phyloP scores from a whole-genome alignment of 1,140 invertebrate genomes.

The Apis dorsata region DNA sequence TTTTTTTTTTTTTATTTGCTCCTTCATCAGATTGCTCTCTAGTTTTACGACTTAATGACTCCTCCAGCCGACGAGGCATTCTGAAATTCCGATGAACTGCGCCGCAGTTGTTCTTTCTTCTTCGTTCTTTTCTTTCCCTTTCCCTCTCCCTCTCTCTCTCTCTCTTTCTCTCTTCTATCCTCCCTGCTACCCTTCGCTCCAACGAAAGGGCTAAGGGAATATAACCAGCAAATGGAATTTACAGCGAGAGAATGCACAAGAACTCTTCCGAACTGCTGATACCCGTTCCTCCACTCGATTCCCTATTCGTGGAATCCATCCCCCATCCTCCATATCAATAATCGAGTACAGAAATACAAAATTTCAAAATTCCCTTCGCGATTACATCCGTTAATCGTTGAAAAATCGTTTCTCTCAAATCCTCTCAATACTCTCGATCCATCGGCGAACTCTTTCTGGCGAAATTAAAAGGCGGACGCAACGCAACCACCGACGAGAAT shows the following conservation, averaged over 20 bases:
- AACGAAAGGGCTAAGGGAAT: conserved; percentile 14
- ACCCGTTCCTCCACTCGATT: too few species aligned
- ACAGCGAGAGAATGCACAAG: not conserved
- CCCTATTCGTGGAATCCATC: not conserved
- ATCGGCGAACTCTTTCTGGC: not conserved
- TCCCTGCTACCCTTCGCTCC: not conserved
- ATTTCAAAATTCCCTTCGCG: too few species aligned
- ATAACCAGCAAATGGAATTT: conserved; percentile 19
- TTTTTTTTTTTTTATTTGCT: not conserved
- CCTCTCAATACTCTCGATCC: not conserved
- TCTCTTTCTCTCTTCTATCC: too few species aligned
- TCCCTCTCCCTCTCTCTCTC: too few species aligned
- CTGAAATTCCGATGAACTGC: conserved; percentile 24
- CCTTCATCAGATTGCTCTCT: not conserved
- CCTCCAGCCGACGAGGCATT: conserved; percentile 7
- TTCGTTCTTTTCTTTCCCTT: not conserved
- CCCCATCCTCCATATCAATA: too few species aligned
- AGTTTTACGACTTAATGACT: conserved; percentile 56
- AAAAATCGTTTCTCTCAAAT: too few species aligned
- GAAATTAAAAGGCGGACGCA: conserved; percentile 72
- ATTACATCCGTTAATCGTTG: too few species aligned
- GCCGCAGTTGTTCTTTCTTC: not conserved
- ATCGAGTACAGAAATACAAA: too few species aligned
- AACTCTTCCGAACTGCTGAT: not conserved
- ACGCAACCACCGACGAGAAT: conserved; percentile 38